Conservation (phyloP, 2,797 vertebrate species). For the Hemibagrus guttatus region DNA sequence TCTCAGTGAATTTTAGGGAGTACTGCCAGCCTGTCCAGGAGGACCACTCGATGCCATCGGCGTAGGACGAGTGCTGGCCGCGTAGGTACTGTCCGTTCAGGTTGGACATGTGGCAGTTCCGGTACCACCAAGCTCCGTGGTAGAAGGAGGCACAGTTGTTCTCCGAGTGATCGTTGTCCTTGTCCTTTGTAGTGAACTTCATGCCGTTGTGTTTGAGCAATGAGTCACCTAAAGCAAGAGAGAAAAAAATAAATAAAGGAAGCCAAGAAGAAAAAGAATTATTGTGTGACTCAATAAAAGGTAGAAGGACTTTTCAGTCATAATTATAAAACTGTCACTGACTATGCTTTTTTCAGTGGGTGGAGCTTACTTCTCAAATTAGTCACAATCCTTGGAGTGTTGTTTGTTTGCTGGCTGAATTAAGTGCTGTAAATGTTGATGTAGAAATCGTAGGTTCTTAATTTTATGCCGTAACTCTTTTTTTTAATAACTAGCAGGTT, state of each 20-base stretch:
- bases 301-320: neutral
- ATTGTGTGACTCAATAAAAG: slow-evolving; percentile 22
- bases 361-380: neutral
- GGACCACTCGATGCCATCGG: slow-evolving; percentile 93
- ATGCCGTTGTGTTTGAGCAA: slow-evolving; percentile 91
- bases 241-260: slow-evolving; percentile 16
- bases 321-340: neutral
- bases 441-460: neutral
- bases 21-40: slow-evolving; percentile 98
- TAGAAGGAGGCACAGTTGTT: slow-evolving; percentile 95
- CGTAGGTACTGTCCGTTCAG: slow-evolving; percentile 92
- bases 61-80: slow-evolving; percentile 90
- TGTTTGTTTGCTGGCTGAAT: neutral
- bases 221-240: slow-evolving; percentile 78
- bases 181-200: slow-evolving; percentile 93
- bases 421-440: neutral
- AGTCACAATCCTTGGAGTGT: neutral
- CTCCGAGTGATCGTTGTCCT: slow-evolving; percentile 92
- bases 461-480: neutral
- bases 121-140: slow-evolving; percentile 96
- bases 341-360: neutral
- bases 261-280: neutral
- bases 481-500: neutral
- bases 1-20: slow-evolving; percentile 90
- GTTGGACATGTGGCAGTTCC: slow-evolving; percentile 96